Evolutionary conservation across 2,888 invertebrate species (phyloP).

Genomic region (Hololepta plana): DNA sequence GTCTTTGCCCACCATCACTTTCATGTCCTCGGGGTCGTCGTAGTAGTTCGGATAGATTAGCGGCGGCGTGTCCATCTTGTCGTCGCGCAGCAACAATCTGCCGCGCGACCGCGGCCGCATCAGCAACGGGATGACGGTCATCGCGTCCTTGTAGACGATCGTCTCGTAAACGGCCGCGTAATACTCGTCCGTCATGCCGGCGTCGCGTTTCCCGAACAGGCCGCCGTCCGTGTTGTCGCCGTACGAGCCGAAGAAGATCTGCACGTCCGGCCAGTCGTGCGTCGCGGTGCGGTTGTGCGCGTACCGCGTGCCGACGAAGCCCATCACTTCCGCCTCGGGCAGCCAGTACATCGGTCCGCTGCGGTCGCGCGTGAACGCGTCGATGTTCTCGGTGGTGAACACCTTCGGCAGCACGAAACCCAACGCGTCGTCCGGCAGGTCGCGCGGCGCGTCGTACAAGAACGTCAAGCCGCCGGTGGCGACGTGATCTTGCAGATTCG

Average conservation of each 20-base stretch:
- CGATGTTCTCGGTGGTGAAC: slow-evolving; percentile 38
- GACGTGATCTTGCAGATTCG: slow-evolving; percentile 69
- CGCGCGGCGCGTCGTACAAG: slow-evolving; percentile 40
- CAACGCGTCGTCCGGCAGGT: slow-evolving; percentile 18
- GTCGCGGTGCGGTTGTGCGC: slow-evolving; percentile 30
- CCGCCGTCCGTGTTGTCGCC: slow-evolving; percentile 67
- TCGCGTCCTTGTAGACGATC: slow-evolving; percentile 47
- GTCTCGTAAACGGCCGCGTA: slow-evolving; percentile 54
- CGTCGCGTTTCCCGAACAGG: slow-evolving; percentile 47
- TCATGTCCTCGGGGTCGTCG: slow-evolving; percentile 49
- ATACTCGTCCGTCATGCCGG: slow-evolving; percentile 45
- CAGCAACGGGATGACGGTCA: slow-evolving; percentile 48
- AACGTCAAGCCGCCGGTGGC: slow-evolving; percentile 63
- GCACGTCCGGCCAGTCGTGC: slow-evolving; percentile 61
- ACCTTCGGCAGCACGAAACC: slow-evolving; percentile 51
- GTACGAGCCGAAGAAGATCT: slow-evolving; percentile 51
- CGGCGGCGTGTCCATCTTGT: slow-evolving; percentile 54
- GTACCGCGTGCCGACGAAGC: slow-evolving; percentile 57
- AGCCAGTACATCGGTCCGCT: slow-evolving; percentile 54
- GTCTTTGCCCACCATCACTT: slow-evolving; percentile 39
- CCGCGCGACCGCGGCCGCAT: slow-evolving; percentile 58
- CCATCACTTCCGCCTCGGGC: slow-evolving; percentile 62
- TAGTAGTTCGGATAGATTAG: slow-evolving; percentile 81
- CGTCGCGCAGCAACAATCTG: slow-evolving; percentile 43
- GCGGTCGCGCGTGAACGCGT: slow-evolving; percentile 40